Base-by-base conservation (phyloP, 2,797 vertebrate species). In the Pipistrellus pipistrellus region DNA sequence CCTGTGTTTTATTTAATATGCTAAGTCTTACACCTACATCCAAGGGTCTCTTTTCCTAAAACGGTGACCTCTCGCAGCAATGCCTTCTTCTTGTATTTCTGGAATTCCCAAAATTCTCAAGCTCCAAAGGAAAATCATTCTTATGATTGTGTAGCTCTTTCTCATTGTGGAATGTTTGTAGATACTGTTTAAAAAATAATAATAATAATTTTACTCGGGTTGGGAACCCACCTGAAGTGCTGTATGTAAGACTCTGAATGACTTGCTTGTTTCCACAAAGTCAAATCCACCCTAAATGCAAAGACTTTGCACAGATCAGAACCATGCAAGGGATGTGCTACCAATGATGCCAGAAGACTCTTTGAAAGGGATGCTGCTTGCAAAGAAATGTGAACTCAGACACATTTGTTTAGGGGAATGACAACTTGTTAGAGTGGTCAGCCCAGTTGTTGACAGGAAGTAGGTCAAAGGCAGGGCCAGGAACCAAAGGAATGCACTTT, bases 21-120 rank as follows among this genome's bases (percentile, higher is more conserved):
- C 35, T 30, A 66, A 44, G 10, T 68, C 55, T 77, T 41, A 44
- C 8, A 23, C 3, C 18, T 38, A 46, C 3, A 84, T 55, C 10
- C 25, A 18, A 81, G 32, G 25, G 10, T 83, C 91, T 82, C 82
- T 88, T 93, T 85, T 90, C 64, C 81, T 81, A 48, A 77, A 82
- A 59, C 66, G 44, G 62, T 81, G 51, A 91, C 8, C 73, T 76
- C 15, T 6, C 20, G 8, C 30, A 21, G 21, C 11, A 80, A 64
- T 5, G 32, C 25, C 85, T 71, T 80, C 21, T 35, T 51, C 15
- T 0, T 44, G 15, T 6, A 15, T 76, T 89, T 93, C 69, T 83
- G 27, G 23, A 94, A 85, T 92, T 88, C 30, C 59, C 48, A 48
- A 59, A 90, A 88, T 68, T 85, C 41, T 51, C 35, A 89, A 44